Conservation (phyloP, 2,888 invertebrate genomes). For the Ochropleura plecta region DNA sequence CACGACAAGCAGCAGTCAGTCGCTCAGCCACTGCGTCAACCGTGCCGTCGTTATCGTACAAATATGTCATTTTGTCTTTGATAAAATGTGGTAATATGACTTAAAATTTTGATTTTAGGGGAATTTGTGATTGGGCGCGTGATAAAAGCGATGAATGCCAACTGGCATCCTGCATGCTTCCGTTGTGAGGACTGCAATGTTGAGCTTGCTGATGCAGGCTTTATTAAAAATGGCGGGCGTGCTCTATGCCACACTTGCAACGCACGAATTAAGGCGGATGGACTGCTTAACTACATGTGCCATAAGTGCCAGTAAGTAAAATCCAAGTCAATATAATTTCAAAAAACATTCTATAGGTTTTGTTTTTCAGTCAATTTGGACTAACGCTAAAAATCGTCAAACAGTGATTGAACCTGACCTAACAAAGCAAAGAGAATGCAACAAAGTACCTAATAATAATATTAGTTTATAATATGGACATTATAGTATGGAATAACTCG, state of each 20-base stretch:
- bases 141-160: slow-evolving; percentile 99
- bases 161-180: slow-evolving; percentile 99
- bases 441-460: neutral
- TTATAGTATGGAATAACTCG: neutral
- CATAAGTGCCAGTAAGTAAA: slow-evolving; percentile 98
- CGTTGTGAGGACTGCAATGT: slow-evolving; percentile 98
- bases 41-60: neutral
- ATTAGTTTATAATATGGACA: neutral
- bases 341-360: neutral
- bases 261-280: slow-evolving; percentile 98
- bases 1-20: neutral
- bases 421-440: neutral
- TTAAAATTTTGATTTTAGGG: slow-evolving; percentile 86
- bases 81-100: neutral
- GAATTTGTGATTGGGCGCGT: slow-evolving; percentile 99
- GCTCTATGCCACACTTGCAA: slow-evolving; percentile 99
- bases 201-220: slow-evolving; percentile 98
- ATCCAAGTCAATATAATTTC: slow-evolving; percentile 7
- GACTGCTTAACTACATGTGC: slow-evolving; percentile 98
- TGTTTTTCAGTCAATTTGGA: neutral
- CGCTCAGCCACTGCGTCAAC: neutral
- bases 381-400: neutral
- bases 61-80: neutral
- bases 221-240: slow-evolving; percentile 97
- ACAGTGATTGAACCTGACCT: neutral